Conservation (phyloP, 1,140 invertebrate species). For the Drosophila erecta region DNA sequence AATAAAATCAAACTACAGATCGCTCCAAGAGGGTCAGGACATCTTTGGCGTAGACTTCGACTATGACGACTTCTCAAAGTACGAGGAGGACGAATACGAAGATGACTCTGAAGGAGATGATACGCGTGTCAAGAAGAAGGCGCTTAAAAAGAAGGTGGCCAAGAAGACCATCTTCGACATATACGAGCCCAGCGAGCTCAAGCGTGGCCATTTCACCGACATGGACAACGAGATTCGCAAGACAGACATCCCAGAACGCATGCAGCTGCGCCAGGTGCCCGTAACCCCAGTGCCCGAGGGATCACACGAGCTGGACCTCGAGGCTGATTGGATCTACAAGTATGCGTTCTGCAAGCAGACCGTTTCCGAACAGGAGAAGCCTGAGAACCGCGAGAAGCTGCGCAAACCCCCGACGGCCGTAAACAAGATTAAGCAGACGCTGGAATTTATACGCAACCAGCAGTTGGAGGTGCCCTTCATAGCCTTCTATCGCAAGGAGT, state of each 20-base stretch:
- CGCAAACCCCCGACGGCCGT: conserved; percentile 86
- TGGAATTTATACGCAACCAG: conserved; percentile 98
- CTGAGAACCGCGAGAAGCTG: conserved; percentile 72
- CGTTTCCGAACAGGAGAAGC: conserved; percentile 90
- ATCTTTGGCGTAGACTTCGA: conserved; percentile 99
- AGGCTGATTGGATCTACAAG: conserved; percentile 99
- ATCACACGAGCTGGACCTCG: conserved; percentile 95
- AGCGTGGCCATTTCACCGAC: conserved; percentile 97
- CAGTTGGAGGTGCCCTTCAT: conserved; percentile 99
- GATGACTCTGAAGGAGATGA: conserved; percentile 91
- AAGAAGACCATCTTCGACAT: conserved; percentile 97
- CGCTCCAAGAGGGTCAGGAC: conserved; percentile 98
- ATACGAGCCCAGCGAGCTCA: conserved; percentile 98
- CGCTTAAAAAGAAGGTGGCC: conserved; percentile 90
- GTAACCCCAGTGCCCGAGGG: conserved; percentile 92
- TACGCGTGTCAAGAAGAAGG: conserved; percentile 87
- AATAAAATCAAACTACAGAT: conserved; percentile 85
- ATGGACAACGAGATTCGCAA: conserved; percentile 96
- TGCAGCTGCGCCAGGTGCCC: conserved; percentile 96
- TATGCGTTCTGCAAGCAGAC: conserved; percentile 95
- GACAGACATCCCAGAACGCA: conserved; percentile 95
- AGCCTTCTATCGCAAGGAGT: conserved; percentile 99
- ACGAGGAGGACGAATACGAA: conserved; percentile 94
- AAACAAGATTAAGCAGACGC: conserved; percentile 95
- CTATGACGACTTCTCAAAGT: conserved; percentile 97